Percentiles rank a stretch among this genome's conserved stretches.
Evolutionary conservation across 2,113 vertebrate genomes (phyloP).

Genomic region (Scartelaos histophorus): DNA sequence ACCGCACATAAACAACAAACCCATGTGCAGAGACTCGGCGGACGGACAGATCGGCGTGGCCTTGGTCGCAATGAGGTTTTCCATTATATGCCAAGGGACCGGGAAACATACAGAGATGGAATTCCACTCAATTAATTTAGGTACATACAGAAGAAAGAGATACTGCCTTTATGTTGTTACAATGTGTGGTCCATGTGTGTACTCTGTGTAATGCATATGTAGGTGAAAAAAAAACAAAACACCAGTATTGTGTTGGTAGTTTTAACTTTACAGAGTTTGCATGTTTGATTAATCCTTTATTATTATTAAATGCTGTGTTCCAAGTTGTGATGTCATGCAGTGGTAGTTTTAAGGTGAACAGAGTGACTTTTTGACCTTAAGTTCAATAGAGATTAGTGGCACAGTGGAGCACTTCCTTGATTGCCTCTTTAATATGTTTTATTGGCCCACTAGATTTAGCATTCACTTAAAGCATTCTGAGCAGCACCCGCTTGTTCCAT

Average conservation of each 20-base stretch:
- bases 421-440: too few species aligned
- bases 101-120: slow-evolving; percentile 49
- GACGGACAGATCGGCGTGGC: slow-evolving; percentile 56
- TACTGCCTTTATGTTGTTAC: slow-evolving; percentile 14
- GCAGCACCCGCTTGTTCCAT: neutral
- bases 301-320: too few species aligned
- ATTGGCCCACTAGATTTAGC: too few species aligned
- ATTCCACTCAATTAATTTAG: slow-evolving; percentile 44
- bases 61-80: slow-evolving; percentile 69
- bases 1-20: slow-evolving; percentile 18
- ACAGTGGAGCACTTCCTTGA: too few species aligned
- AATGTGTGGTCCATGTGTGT: neutral
- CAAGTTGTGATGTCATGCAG: too few species aligned
- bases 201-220: neutral
- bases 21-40: slow-evolving; percentile 16
- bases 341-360: too few species aligned
- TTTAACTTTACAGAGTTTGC: too few species aligned
- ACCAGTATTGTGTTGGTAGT: neutral
- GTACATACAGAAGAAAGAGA: slow-evolving; percentile 37
- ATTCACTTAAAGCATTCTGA: neutral
- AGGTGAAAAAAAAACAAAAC: neutral
- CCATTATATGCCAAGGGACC: slow-evolving; percentile 48
- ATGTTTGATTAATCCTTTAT: too few species aligned
- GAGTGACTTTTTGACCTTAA: too few species aligned
- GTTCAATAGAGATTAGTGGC: too few species aligned